Percentiles rank a stretch among this genome's conserved stretches.
These are phyloP conservation scores for Mnemiopsis leidyi DNA, from an alignment of 37 sponge, comb jelly and placozoan species.

Conservation along the genomic window DNA sequence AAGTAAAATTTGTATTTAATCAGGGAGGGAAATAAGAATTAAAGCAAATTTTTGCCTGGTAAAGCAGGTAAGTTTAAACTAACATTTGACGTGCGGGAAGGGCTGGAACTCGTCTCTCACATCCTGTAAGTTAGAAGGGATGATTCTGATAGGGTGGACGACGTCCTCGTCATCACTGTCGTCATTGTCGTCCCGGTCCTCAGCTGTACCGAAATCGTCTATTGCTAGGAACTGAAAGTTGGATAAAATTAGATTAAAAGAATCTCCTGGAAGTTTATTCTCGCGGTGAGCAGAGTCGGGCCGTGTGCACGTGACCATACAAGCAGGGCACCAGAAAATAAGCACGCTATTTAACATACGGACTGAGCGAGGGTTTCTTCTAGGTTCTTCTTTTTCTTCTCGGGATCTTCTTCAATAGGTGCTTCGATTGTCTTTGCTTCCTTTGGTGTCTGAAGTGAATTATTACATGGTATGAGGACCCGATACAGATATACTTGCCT, in stretches of 20 bases:
- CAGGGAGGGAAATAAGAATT: not conserved
- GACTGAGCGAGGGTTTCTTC: slow-evolving; percentile 24
- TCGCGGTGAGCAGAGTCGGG: too few species aligned
- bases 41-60: too few species aligned
- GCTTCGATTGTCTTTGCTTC: not conserved
- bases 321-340: too few species aligned
- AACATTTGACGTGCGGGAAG: slow-evolving; percentile 12
- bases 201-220: not conserved
- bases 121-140: not conserved
- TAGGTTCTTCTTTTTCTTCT: not conserved
- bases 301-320: too few species aligned
- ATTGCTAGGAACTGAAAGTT: slow-evolving; percentile 26
- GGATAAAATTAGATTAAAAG: too few species aligned
- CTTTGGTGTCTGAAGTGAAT: not conserved
- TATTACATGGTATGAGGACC: too few species aligned
- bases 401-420: slow-evolving; percentile 3
- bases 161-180: not conserved
- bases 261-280: too few species aligned
- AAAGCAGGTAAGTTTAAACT: not conserved
- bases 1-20: too few species aligned
- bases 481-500: too few species aligned
- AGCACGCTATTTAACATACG: too few species aligned
- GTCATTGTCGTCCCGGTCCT: not conserved
- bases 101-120: slow-evolving; percentile 5
- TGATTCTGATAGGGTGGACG: not conserved